Evolutionary conservation across 35 echinoderm and acorn worm species (phyloP).

Genomic region (Acanthaster planci): DNA sequence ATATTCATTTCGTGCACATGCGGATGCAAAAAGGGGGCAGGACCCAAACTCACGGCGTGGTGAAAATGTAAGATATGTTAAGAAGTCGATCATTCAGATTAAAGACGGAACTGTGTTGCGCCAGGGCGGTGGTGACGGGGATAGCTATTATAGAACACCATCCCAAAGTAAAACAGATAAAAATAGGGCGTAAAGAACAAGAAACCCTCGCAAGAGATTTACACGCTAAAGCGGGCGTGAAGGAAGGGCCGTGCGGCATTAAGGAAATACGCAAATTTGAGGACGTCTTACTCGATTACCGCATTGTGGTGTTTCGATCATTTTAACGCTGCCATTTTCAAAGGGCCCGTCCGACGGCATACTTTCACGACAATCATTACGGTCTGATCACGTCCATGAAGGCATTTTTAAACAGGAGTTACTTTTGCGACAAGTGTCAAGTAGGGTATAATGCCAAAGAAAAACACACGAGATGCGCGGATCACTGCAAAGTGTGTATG

Average conservation of each 20-base stretch:
- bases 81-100: background rate
- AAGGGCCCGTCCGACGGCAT: slow-evolving; percentile 48
- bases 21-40: slow-evolving; percentile 31
- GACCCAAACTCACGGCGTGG: background rate
- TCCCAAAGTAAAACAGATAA: background rate
- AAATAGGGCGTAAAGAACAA: slow-evolving; percentile 33
- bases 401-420: slow-evolving; percentile 46
- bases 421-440: slow-evolving; percentile 54
- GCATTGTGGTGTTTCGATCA: slow-evolving; percentile 50
- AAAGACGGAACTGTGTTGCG: slow-evolving; percentile 58
- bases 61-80: too few species aligned
- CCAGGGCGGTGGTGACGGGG: slow-evolving; percentile 57
- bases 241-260: slow-evolving; percentile 44
- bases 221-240: slow-evolving; percentile 62
- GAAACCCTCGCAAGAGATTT: slow-evolving; percentile 41
- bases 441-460: slow-evolving; percentile 32
- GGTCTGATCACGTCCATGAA: slow-evolving; percentile 51
- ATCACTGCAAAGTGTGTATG: slow-evolving; percentile 12
- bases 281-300: slow-evolving; percentile 24
- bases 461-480: slow-evolving; percentile 20
- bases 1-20: slow-evolving; percentile 52
- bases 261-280: slow-evolving; percentile 58
- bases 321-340: slow-evolving; percentile 50
- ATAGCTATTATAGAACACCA: slow-evolving; percentile 42
- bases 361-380: slow-evolving; percentile 58